These are phyloP conservation scores for Drosophila sulfurigaster DNA, from an alignment of 1,140 invertebrate species.

Conservation along the genomic window DNA sequence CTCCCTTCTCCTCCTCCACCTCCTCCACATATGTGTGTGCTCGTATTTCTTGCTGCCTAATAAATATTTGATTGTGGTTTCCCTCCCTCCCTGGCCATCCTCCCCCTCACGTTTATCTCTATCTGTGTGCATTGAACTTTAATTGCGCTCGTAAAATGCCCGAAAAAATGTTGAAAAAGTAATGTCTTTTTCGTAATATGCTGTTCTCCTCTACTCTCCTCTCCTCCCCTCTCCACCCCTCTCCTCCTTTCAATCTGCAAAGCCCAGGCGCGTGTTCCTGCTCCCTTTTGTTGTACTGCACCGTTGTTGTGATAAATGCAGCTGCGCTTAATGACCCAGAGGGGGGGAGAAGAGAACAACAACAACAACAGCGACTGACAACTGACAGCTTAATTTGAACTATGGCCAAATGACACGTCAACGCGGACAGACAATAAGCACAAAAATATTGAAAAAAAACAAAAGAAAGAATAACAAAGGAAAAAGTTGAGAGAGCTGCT, in stretches of 20 bases:
- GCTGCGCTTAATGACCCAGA: conserved; percentile 64
- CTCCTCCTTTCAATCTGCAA: too few relatives aligned
- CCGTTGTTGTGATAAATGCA: conserved; percentile 39
- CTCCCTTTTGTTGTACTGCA: neutral
- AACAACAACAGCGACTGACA: conserved; percentile 44
- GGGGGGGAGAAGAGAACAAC: neutral
- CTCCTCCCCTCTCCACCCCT: too few relatives aligned
- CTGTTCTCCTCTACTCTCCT: neutral
- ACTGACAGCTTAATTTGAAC: conserved; percentile 61
- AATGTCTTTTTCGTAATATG: neutral
- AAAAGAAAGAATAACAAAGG: conserved; percentile 8
- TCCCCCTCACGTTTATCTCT: conserved; percentile 11
- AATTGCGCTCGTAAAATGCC: conserved; percentile 66
- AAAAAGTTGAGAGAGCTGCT: neutral
- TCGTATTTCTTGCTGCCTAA: neutral
- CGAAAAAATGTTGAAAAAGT: conserved; percentile 15
- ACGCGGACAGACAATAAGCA: neutral
- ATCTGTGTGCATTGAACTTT: conserved; percentile 63
- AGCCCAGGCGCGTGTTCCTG: conserved; percentile 16
- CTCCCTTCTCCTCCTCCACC: too few relatives aligned
- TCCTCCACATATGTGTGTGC: too few relatives aligned
- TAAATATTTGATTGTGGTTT: conserved; percentile 58
- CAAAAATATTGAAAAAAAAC: conserved; percentile 5
- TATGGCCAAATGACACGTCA: conserved; percentile 54
- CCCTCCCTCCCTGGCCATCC: neutral